Evolutionary conservation across 2,797 vertebrate genomes (phyloP), one percentile per base, ranked within the genome.

Genomic region (Echiichthys vipera): DNA sequence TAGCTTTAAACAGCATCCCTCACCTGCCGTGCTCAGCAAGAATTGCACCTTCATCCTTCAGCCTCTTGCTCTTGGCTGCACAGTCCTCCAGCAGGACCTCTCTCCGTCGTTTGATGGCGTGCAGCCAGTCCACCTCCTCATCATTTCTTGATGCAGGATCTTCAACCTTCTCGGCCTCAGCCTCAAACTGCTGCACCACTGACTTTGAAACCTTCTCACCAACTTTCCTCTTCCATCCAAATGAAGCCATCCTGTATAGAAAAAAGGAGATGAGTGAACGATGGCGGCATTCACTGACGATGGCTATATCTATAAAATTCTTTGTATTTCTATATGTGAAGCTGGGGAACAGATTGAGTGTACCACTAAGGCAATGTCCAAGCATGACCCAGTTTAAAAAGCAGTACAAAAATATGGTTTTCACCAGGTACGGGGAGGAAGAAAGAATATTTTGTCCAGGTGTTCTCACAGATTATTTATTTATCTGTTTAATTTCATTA

Each of bases 211-310:
- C 97, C 77, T 95, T 97, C 88, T 99, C 98, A 0, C 98, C 97
- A 12, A 94, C 95, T 84, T 96, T 98, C 71, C 96, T 96, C 88
- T 98, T 99, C 98, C 98, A 99, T 8, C 96, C 95, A 83, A 99
- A 99, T 3, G 97, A 98, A 56, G 97, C 96, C 98, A 99, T 99
- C 53, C 81, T 94, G 65, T 6, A 0, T n/a, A 4, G 7, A 0
- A 2, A 13, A 62, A 14, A n/a, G 0, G 3, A 14, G 20, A 2
- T 5, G 22, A 6, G 14, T 25, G 17, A 18, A 1, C 27, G 32
- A 10, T 25, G 22, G 32, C 13, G 4, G 13, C 0, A 11, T 18
- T 49, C 5, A 49, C 9, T 7, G 2, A n/a, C 13, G n/a, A n/a
- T n/a, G n/a, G n/a, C n/a, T n/a, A n/a, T n/a, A n/a, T n/a, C n/a